Evolutionary conservation across 2,888 invertebrate genomes (phyloP), one percentile per base, ranked within the genome.

Genomic region (Kryphioiulus occultus): DNA sequence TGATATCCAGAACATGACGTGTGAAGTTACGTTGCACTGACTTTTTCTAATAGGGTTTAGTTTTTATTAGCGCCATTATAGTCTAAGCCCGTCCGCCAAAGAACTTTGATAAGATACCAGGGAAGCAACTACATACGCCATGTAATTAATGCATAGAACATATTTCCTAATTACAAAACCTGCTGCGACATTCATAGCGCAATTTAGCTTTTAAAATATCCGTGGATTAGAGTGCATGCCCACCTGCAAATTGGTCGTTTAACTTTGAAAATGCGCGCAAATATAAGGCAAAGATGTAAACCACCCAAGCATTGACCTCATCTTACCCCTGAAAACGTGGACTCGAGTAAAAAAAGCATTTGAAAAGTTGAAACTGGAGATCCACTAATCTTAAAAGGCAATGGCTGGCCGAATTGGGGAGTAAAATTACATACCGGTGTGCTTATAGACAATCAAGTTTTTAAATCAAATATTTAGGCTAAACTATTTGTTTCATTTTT

Each of bases 321-420:
- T 22, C 22, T 68, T 68, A 68, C 68, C 68, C 68, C 22, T n/a
- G 68, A 68, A 68, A 68, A 22, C 68, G 68, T 68, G 68, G 68
- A 22, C 68, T 68, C 9, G 68, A 22, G 68, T 10, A 68, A 22
- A 22, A 68, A 68, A 68, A 68, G 9, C 22, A 68, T n/a, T 59
- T 17, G 53, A 5, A 59, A 59, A 59, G 53, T 68, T 68, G 68
- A 68, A 68, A 9, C 68, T 68, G 68, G 9, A 68, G 68, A 35
- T 68, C 68, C 68, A 68, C 68, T 68, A 68, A 26, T 68, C 68
- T 68, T 68, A 68, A 68, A 68, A 68, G 68, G 68, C n/a, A 68
- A 68, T 68, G 68, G 68, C n/a, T n/a, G n/a, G 68, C 9, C 22
- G 68, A 68, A 68, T 68, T 22, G 22, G 68, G n/a, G n/a, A 22